Base-by-base conservation (phyloP, 2,797 vertebrate genomes). In the Apodemus agrarius region DNA sequence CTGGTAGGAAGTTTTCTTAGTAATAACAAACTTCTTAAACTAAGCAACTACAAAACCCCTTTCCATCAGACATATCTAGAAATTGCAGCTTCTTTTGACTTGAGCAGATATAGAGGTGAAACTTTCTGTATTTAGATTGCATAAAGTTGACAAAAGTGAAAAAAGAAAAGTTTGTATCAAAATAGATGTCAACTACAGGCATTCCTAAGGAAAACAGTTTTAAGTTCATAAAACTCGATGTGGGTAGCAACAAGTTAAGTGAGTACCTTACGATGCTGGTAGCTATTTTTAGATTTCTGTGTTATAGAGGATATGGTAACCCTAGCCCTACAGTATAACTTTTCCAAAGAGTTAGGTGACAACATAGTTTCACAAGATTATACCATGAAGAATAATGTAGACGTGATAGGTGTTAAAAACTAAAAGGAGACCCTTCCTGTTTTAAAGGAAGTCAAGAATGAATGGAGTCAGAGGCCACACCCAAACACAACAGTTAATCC, bases 31-130 rank as follows among this genome's bases (percentile, higher is more conserved):
- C 13, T 52, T 95, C 90, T 90, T 63, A 92, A 79, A 8, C 6
- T 96, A 63, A 93, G 46, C 83, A 74, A 94, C 86, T 81, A 92
- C 34, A 97, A 96, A 76, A 63, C 40, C 86, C 81, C 74, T 88
- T 89, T 92, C 75, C 92, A 83, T 96, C 37, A 95, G 59, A 85
- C 12, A 29, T 13, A 90, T 29, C 13, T 57, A 76, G 74, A 88
- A 61, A 75, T 69, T 9, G 26, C 26, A 34, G 43, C 69, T 87
- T 95, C 59, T 75, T 93, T 79, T 69, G 49, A 87, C 49, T 86
- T 87, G 49, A 90, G 24, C 14, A 93, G 34, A 26, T 29, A 88
- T 1, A 90, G 3, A 52, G 37, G 34, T 82, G 63, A 96, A 89
- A 83, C 31, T 54, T 89, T 84, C 37, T 86, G 22, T 86, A 82